Conservation (phyloP, 2,888 invertebrate species). For the Brachyptera putata region DNA sequence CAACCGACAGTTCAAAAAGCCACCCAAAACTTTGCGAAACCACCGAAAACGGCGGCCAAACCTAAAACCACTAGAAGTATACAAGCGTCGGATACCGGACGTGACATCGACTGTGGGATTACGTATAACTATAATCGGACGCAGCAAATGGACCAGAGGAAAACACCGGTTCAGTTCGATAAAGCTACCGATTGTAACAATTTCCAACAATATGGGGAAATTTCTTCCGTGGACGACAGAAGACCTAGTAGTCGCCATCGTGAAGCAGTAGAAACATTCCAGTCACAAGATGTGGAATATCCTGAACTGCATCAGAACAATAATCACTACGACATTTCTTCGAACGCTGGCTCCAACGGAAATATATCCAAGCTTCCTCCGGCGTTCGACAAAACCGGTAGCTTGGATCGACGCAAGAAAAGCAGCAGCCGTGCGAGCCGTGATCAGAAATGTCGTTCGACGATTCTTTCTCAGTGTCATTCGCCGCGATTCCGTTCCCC, state of each 20-base stretch:
- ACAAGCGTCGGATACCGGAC: background rate
- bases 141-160: background rate
- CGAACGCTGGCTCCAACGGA: background rate
- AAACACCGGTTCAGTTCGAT: background rate
- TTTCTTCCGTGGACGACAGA: too few species aligned
- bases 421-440: conserved; percentile 51
- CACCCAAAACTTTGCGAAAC: background rate
- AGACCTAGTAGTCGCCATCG: too few species aligned
- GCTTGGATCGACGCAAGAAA: conserved; percentile 54
- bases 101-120: background rate
- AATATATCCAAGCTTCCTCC: conserved; percentile 25
- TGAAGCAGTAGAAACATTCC: too few species aligned
- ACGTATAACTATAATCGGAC: background rate
- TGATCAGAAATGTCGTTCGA: conserved; percentile 61
- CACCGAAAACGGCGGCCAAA: conserved; percentile 34
- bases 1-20: background rate
- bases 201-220: too few species aligned
- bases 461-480: conserved; percentile 36
- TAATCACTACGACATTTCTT: conserved; percentile 32
- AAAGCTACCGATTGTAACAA: too few species aligned
- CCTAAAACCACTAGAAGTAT: conserved; percentile 37
- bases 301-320: background rate
- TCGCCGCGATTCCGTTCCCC: conserved; percentile 28
- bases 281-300: background rate
- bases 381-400: conserved; percentile 46